Conservation (phyloP, 2,888 invertebrate species). For the Patella pellucida region DNA sequence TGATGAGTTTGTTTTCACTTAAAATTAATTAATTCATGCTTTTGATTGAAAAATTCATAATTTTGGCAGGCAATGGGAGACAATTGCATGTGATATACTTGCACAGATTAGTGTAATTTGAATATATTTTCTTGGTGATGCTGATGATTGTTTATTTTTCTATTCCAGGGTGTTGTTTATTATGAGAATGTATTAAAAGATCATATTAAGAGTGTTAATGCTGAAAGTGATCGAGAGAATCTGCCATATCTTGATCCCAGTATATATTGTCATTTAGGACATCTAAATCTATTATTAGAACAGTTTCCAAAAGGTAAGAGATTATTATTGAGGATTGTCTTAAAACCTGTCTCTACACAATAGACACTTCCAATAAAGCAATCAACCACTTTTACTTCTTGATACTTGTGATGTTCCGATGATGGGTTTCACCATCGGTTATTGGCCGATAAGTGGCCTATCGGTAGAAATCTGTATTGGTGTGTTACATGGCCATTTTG, state of each 20-base stretch:
- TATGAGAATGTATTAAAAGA: slow-evolving; percentile 55
- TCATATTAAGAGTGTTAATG: slow-evolving; percentile 27
- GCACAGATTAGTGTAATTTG: not conserved
- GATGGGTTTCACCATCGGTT: too few species aligned
- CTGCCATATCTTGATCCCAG: slow-evolving; percentile 75
- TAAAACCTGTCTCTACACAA: too few species aligned
- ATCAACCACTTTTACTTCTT: too few species aligned
- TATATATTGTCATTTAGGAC: slow-evolving; percentile 94
- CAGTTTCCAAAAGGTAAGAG: slow-evolving; percentile 92
- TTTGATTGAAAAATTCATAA: too few species aligned
- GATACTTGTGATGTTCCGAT: too few species aligned
- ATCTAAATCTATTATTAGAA: slow-evolving; percentile 92
- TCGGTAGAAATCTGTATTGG: too few species aligned
- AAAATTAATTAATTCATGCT: too few species aligned
- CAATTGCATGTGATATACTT: not conserved
- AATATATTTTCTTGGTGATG: slow-evolving; percentile 7
- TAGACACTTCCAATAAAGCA: too few species aligned
- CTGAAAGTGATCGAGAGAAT: slow-evolving; percentile 31
- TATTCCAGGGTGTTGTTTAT: slow-evolving; percentile 54
- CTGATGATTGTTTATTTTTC: not conserved
- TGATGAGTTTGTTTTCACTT: too few species aligned
- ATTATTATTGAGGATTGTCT: too few species aligned
- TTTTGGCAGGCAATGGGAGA: not conserved
- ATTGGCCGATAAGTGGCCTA: too few species aligned
- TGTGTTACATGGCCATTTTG: too few species aligned